Conservation (phyloP, 2,888 invertebrate species). For the Nebria brevicollis region DNA sequence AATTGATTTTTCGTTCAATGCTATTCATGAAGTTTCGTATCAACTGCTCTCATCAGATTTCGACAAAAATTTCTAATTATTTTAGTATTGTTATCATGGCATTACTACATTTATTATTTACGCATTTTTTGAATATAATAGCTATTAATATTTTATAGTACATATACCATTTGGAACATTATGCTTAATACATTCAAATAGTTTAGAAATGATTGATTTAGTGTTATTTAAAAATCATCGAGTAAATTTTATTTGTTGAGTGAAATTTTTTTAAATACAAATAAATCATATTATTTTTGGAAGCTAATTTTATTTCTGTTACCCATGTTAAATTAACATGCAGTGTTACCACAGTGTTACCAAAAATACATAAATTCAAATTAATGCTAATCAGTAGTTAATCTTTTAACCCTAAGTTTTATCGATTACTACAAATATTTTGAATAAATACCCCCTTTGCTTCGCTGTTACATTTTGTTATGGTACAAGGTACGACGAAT, state of each 20-base stretch:
- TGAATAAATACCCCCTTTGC: conserved; percentile 35
- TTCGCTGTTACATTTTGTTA: not conserved
- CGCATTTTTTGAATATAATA: too few relatives aligned
- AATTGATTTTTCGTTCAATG: not conserved
- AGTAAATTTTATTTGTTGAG: too few relatives aligned
- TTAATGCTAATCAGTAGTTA: conserved; percentile 10
- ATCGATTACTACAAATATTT: conserved; percentile 44
- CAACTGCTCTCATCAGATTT: not conserved
- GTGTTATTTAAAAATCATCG: too few relatives aligned
- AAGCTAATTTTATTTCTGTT: too few relatives aligned
- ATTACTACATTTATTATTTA: too few relatives aligned
- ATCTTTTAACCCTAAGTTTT: conserved; percentile 20
- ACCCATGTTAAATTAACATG: not conserved
- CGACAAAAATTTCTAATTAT: not conserved
- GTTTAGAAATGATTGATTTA: too few relatives aligned
- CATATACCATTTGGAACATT: too few relatives aligned
- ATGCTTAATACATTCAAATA: too few relatives aligned
- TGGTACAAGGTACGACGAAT: conserved; percentile 44
- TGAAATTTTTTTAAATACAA: too few relatives aligned
- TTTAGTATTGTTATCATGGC: not conserved
- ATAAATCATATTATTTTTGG: not conserved
- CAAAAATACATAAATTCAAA: not conserved
- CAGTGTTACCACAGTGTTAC: not conserved
- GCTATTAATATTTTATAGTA: too few relatives aligned
- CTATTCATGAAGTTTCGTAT: not conserved